Evolutionary conservation across 2,888 invertebrate genomes (phyloP), one percentile per base, ranked within the genome.

Genomic region (Tribolium freemani): DNA sequence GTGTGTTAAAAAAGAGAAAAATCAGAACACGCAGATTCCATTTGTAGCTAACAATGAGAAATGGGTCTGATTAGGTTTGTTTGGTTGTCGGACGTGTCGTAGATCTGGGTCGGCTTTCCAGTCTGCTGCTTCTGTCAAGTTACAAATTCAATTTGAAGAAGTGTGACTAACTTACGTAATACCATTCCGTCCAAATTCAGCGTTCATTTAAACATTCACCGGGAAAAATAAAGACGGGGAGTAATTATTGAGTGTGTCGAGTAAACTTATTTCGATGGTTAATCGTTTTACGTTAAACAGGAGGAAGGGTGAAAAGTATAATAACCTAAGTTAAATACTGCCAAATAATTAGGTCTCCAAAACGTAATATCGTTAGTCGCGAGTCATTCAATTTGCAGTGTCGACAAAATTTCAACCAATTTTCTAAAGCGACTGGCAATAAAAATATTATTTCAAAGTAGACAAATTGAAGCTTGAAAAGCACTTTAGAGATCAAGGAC

Each of bases 91-190:
- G 76, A 78, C 80, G 79, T 79, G 80, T 78, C 77, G 71, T 71
- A 78, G 77, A 80, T 76, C 74, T 78, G 75, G 80, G 78, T 77
- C 78, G 76, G 60, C 72, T 76, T 79, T 79, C 79, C 76, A 77
- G 79, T 78, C 77, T 78, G 76, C 70, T 74, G 78, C 76, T 77
- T 77, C 79, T 78, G 81, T 80, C 79, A 78, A 82, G 77, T 79
- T 77, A 76, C 78, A 80, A 80, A 81, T 81, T 81, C 77, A 80
- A 82, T 82, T 82, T 81, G 72, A 74, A 73, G 75, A 79, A 79
- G 79, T 80, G 81, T 79, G 81, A 79, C 77, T 77, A 75, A 78
- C 78, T 79, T 78, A 77, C 76, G 73, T 76, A 79, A 79, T 77
- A 69, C 74, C 73, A 76, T 77, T 74, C 61, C 72, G 69, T 72